Evolutionary conservation across 2,888 invertebrate species (phyloP).

Genomic region (Drosophila diplacantha): DNA sequence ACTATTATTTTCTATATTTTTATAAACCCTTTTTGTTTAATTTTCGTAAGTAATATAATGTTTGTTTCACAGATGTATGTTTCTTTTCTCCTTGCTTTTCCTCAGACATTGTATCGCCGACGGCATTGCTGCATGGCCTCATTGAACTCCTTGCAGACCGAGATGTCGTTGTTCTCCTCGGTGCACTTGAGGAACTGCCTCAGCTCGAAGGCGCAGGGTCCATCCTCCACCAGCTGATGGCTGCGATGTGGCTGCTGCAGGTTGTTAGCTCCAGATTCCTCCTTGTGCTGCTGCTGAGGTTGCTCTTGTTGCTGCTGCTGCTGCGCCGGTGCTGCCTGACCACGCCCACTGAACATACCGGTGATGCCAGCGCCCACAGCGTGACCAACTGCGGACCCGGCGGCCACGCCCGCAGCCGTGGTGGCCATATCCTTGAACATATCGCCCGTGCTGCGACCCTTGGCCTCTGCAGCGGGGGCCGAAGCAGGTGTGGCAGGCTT

Average conservation of each 20-base stretch:
- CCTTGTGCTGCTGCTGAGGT: slow-evolving; percentile 1
- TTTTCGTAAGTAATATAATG: not conserved
- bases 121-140: slow-evolving; percentile 59
- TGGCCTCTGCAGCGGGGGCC: slow-evolving; percentile 21
- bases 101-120: slow-evolving; percentile 53
- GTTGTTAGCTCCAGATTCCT: not conserved
- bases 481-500: not conserved
- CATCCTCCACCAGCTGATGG: slow-evolving; percentile 51
- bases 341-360: slow-evolving; percentile 51
- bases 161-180: slow-evolving; percentile 58
- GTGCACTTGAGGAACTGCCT: slow-evolving; percentile 59
- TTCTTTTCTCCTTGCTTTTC: not conserved
- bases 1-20: fast-evolving
- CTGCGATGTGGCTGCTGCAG: slow-evolving; percentile 5
- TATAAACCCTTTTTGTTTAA: not conserved
- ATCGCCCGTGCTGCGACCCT: slow-evolving; percentile 49
- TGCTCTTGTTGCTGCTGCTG: slow-evolving; percentile 3
- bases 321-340: slow-evolving; percentile 19
- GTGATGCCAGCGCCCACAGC: slow-evolving; percentile 63
- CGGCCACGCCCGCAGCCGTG: slow-evolving; percentile 63
- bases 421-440: slow-evolving; percentile 63
- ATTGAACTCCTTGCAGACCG: slow-evolving; percentile 51
- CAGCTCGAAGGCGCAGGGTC: slow-evolving; percentile 57
- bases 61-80: not conserved
- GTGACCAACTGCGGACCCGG: slow-evolving; percentile 63